Evolutionary conservation across 2,797 vertebrate genomes (phyloP).

Genomic region (Coccyzus lansbergi): DNA sequence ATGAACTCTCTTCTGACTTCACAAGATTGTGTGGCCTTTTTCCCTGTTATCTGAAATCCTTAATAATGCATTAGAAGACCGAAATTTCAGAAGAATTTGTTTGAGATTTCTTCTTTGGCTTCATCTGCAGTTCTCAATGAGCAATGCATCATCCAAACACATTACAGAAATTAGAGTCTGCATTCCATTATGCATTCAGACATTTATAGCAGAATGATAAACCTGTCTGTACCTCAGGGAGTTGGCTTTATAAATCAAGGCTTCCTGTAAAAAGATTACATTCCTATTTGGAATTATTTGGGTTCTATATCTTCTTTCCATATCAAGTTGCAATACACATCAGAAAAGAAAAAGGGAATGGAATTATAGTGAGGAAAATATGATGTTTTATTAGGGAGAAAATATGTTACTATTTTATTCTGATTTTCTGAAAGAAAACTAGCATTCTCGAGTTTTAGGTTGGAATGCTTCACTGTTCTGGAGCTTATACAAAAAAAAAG

Average conservation of each 20-base stretch:
- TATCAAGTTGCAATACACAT: constrained; percentile 16
- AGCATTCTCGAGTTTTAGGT: neutral
- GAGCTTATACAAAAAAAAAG: neutral
- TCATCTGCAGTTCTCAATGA: constrained; percentile 63
- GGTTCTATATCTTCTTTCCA: constrained; percentile 58
- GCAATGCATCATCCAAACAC: constrained; percentile 75
- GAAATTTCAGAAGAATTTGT: constrained; percentile 59
- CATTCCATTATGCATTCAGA: constrained; percentile 76
- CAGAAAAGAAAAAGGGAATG: constrained; percentile 2
- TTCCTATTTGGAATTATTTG: constrained; percentile 65
- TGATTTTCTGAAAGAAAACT: constrained; percentile 16
- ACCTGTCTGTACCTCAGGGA: constrained; percentile 70
- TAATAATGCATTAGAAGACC: constrained; percentile 65
- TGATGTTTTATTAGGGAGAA: constrained; percentile 33
- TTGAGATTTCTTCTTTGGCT: constrained; percentile 61
- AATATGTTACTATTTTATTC: neutral
- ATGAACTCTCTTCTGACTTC: neutral
- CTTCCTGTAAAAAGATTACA: constrained; percentile 66
- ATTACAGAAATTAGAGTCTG: constrained; percentile 75
- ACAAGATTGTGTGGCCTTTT: constrained; percentile 31
- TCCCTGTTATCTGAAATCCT: constrained; percentile 56
- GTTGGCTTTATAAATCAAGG: constrained; percentile 74
- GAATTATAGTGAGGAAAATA: neutral
- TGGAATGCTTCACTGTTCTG: neutral
- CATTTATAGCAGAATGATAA: constrained; percentile 77